A percentile compares a stretch with the other conserved stretches of the same genome.
phyloP scores from a whole-genome alignment of 92 coral and sea anemone genomes.

The Nematostella vectensis region DNA sequence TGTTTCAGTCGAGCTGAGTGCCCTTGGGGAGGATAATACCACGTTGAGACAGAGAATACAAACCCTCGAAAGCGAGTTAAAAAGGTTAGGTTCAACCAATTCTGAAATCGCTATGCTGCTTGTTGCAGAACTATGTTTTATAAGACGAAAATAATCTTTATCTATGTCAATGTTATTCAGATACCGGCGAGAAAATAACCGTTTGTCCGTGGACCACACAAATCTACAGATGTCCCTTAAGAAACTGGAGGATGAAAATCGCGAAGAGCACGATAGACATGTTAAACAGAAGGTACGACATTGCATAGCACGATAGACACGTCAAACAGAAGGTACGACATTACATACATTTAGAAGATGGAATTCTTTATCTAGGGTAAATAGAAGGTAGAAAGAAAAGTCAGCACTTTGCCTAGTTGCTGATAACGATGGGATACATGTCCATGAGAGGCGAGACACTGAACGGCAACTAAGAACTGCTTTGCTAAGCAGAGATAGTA shows the following conservation, averaged over 20 bases:
- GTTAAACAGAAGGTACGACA: conserved; percentile 67
- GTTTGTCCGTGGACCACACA: conserved; percentile 59
- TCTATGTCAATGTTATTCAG: conserved; percentile 11
- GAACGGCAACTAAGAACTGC: no score
- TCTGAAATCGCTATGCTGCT: not conserved
- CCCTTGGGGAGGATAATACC: conserved; percentile 72
- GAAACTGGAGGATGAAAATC: conserved; percentile 59
- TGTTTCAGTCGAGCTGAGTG: conserved; percentile 75
- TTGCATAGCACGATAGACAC: conserved; percentile 51
- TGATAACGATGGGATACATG: no score
- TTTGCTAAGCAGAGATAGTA: no score
- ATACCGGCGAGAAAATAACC: conserved; percentile 75
- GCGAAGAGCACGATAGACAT: conserved; percentile 49
- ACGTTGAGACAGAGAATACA: conserved; percentile 75
- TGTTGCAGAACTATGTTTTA: conserved; percentile 1
- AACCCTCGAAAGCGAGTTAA: conserved; percentile 87
- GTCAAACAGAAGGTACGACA: conserved; percentile 67
- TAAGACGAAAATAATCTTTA: not conserved
- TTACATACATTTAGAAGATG: no score
- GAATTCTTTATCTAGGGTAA: no score
- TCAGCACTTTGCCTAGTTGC: no score
- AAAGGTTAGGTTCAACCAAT: conserved; percentile 48
- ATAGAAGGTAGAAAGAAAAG: no score
- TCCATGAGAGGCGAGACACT: no score
- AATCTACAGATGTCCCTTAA: conserved; percentile 64